phyloP scores from a whole-genome alignment of 2,113 vertebrate genomes.

The Caracal caracal region DNA sequence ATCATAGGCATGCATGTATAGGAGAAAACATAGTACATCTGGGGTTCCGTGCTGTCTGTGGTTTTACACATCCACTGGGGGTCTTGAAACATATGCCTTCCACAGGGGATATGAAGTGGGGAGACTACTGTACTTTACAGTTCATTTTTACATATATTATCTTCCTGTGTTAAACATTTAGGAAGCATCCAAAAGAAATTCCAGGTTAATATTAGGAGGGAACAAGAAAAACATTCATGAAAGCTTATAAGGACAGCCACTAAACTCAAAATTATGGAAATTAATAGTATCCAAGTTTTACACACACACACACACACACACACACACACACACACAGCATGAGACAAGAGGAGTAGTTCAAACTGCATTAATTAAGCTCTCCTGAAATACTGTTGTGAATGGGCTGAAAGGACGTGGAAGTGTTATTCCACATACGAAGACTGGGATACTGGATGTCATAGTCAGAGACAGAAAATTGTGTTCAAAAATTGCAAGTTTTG shows the following conservation, averaged over 20 bases:
- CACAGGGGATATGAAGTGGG: not conserved
- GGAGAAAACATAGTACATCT: not conserved
- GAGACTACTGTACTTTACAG: not conserved
- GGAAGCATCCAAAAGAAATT: not conserved
- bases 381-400: not conserved
- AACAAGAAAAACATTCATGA: not conserved
- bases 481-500: not conserved
- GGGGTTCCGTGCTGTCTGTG: not conserved
- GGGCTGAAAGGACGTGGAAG: not conserved
- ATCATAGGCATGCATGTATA: not conserved
- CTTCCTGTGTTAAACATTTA: not conserved
- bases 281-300: not conserved
- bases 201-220: not conserved
- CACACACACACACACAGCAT: not conserved
- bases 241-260: not conserved
- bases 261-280: conserved; percentile 6
- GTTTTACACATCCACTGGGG: not conserved
- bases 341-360: not conserved
- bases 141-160: not conserved
- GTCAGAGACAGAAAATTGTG: not conserved
- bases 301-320: not conserved
- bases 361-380: not conserved
- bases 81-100: not conserved
- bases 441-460: not conserved
- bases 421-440: not conserved